Evolutionary conservation across 1,140 invertebrate genomes (phyloP).

Genomic region (Ridgeia piscesae): DNA sequence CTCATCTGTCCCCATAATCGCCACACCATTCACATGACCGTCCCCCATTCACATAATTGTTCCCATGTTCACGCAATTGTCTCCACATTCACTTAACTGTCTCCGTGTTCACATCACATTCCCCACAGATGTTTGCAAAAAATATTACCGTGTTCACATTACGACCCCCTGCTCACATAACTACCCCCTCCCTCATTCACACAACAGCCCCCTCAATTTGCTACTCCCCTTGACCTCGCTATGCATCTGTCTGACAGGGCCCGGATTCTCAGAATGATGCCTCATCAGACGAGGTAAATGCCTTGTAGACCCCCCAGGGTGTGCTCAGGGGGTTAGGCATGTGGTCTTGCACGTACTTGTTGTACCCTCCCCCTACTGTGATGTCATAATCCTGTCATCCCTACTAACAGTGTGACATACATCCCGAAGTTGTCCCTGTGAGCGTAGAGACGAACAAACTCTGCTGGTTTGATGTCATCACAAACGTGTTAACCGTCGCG

Average conservation of each 20-base stretch:
- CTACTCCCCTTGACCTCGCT: background rate
- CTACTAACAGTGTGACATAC: no score
- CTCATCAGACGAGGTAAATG: background rate
- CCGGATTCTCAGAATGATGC: background rate
- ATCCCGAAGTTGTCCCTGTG: no score
- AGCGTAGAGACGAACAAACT: no score
- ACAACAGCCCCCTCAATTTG: background rate
- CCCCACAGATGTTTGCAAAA: no score
- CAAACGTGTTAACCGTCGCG: no score
- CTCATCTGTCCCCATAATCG: background rate
- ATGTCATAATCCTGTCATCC: no score
- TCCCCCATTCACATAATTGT: background rate
- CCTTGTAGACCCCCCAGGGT: background rate
- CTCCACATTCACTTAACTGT: background rate
- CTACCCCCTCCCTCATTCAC: background rate
- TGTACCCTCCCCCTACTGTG: background rate
- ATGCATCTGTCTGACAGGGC: background rate
- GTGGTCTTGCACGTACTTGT: background rate
- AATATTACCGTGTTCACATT: no score
- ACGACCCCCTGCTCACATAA: background rate
- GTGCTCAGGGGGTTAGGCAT: background rate
- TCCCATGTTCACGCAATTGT: background rate
- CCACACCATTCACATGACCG: no score
- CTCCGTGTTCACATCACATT: no score
- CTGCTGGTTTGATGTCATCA: no score